Evolutionary conservation across 2,888 invertebrate species (phyloP).

Genomic region (Sminthurides aquaticus): DNA sequence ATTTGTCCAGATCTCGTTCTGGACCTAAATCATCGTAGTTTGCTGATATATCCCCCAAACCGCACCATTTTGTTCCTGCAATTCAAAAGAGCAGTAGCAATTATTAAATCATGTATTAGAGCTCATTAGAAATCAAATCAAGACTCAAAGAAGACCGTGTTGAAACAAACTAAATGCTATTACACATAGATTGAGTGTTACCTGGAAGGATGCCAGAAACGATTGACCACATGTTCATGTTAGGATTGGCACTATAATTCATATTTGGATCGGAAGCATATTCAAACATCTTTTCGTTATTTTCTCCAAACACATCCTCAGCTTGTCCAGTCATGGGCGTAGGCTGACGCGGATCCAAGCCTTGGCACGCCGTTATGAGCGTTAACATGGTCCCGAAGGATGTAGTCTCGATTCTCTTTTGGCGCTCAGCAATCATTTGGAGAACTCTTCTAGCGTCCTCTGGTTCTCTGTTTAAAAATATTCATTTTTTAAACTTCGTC

Average conservation of each 20-base stretch:
- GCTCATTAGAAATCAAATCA: background rate
- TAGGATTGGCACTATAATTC: background rate
- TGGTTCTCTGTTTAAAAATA: constrained; percentile 59
- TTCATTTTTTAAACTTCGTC: background rate
- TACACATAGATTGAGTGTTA: too few relatives aligned
- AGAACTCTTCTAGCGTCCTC: constrained; percentile 58
- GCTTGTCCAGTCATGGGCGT: background rate
- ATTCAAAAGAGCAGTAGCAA: background rate
- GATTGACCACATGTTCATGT: constrained; percentile 39
- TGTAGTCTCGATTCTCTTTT: constrained; percentile 38
- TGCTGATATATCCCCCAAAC: constrained; percentile 76
- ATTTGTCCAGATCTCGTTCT: constrained; percentile 62
- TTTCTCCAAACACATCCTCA: constrained; percentile 1
- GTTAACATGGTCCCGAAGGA: constrained; percentile 39
- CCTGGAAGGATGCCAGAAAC: constrained; percentile 54
- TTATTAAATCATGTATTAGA: background rate
- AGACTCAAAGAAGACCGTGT: too few relatives aligned
- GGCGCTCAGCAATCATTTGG: constrained; percentile 30
- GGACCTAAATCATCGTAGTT: constrained; percentile 77
- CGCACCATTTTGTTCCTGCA: constrained; percentile 85
- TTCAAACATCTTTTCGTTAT: background rate
- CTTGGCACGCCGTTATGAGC: constrained; percentile 40
- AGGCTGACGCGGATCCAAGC: constrained; percentile 26
- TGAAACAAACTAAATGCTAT: too few relatives aligned
- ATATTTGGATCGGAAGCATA: background rate